These are phyloP conservation scores for Epirrhoe tristata DNA, from an alignment of 2,888 invertebrate species.

Conservation along the genomic window DNA sequence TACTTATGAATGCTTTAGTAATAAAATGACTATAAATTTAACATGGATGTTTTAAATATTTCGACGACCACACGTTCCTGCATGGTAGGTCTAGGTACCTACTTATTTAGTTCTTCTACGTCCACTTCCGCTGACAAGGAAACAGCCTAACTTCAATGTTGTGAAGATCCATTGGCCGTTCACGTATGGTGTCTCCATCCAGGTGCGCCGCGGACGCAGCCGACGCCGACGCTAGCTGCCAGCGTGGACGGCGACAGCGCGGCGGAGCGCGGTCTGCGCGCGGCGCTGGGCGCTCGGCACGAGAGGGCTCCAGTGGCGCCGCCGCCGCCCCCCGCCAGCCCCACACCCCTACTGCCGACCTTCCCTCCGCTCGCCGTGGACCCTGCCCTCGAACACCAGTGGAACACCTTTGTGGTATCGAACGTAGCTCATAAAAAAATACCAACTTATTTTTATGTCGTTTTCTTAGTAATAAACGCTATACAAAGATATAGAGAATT, in stretches of 20 bases:
- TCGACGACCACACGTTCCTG: too few relatives aligned
- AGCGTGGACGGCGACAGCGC: constrained; percentile 41
- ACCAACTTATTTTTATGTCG: constrained; percentile 48
- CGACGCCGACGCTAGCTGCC: not conserved
- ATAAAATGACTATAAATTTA: too few relatives aligned
- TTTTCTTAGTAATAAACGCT: constrained; percentile 66
- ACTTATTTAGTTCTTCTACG: too few relatives aligned
- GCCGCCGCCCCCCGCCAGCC: constrained; percentile 13
- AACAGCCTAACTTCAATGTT: too few relatives aligned
- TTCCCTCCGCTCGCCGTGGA: constrained; percentile 58
- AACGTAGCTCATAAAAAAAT: constrained; percentile 45
- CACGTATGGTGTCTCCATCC: too few relatives aligned
- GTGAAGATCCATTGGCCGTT: too few relatives aligned
- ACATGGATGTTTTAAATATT: too few relatives aligned
- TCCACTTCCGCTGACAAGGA: too few relatives aligned
- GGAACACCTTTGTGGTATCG: constrained; percentile 61
- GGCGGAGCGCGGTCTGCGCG: constrained; percentile 69
- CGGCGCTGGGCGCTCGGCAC: constrained; percentile 54
- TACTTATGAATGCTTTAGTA: too few relatives aligned
- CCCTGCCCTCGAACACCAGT: constrained; percentile 53
- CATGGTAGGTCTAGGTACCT: too few relatives aligned
- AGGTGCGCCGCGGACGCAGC: not conserved
- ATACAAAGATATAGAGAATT: constrained; percentile 60
- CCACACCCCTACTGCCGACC: constrained; percentile 27
- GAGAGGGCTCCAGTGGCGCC: constrained; percentile 50